A percentile compares a stretch with the other conserved stretches of the same genome.
phyloP scores from a whole-genome alignment of 2,797 vertebrate genomes.

The Poeciliopsis paucimaculata region DNA sequence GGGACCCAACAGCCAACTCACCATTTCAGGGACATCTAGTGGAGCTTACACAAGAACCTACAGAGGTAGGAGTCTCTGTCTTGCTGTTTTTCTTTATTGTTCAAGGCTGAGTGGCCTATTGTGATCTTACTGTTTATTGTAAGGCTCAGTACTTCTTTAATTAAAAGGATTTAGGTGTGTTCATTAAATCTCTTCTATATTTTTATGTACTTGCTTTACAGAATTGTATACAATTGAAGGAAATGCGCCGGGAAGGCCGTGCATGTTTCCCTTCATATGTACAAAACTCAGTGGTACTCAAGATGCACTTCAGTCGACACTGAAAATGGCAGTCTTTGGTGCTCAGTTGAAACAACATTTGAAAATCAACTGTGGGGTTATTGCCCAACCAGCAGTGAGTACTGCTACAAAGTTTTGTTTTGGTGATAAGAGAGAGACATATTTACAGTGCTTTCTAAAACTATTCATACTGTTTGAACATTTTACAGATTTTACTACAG shows the following conservation, averaged over 20 bases:
- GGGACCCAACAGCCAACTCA: slow-evolving; percentile 85
- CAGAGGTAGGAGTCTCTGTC: slow-evolving; percentile 82
- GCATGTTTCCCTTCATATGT: slow-evolving; percentile 90
- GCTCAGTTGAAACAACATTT: slow-evolving; percentile 82
- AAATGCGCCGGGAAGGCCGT: slow-evolving; percentile 86
- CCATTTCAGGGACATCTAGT: slow-evolving; percentile 81
- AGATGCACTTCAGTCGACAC: slow-evolving; percentile 81
- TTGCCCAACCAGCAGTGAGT: slow-evolving; percentile 87
- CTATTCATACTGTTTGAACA: background rate
- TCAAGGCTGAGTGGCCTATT: background rate
- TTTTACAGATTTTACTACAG: background rate
- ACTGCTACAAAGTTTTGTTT: background rate
- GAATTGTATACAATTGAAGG: slow-evolving; percentile 85
- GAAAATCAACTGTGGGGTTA: slow-evolving; percentile 83
- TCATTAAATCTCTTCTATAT: background rate
- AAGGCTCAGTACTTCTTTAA: background rate
- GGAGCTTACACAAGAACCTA: slow-evolving; percentile 86
- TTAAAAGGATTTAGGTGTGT: background rate
- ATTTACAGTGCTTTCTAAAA: background rate
- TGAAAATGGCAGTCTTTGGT: slow-evolving; percentile 79
- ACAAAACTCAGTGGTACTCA: slow-evolving; percentile 81
- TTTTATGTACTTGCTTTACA: slow-evolving; percentile 52
- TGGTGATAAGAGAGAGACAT: background rate
- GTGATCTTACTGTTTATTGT: background rate
- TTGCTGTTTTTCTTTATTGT: background rate